Conservation (phyloP, 2,797 vertebrate genomes). For the Champsocephalus esox region DNA sequence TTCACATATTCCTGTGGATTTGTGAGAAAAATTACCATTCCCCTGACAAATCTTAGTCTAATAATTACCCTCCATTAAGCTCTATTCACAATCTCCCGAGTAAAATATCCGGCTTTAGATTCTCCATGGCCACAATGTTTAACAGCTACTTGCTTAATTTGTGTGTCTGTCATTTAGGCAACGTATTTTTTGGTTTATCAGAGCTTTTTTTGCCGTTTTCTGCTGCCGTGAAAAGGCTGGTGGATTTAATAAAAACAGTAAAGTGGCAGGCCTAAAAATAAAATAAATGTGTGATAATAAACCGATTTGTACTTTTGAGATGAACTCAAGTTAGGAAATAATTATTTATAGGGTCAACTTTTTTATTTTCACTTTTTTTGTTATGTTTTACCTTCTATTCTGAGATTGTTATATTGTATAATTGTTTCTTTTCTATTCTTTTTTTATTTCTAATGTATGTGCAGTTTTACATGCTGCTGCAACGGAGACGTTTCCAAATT, state of each 20-base stretch:
- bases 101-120: neutral
- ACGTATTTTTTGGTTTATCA: neutral
- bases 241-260: neutral
- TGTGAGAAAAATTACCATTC: no score
- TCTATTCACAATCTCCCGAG: neutral
- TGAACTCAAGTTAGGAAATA: no score
- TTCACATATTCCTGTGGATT: no score
- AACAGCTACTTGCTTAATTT: neutral
- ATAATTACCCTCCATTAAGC: neutral
- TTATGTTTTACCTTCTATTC: no score
- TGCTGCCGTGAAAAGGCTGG: neutral
- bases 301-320: neutral
- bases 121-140: neutral
- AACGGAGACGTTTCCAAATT: no score
- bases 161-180: neutral
- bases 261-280: neutral
- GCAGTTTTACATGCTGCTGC: no score
- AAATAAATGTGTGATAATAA: neutral
- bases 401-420: no score
- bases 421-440: no score
- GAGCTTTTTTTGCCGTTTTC: neutral
- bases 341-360: no score
- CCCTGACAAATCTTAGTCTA: neutral
- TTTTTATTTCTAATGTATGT: no score
- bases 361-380: no score